These are phyloP conservation scores for Augochlorella aurata DNA, from an alignment of 2,888 invertebrate genomes.

Conservation along the genomic window DNA sequence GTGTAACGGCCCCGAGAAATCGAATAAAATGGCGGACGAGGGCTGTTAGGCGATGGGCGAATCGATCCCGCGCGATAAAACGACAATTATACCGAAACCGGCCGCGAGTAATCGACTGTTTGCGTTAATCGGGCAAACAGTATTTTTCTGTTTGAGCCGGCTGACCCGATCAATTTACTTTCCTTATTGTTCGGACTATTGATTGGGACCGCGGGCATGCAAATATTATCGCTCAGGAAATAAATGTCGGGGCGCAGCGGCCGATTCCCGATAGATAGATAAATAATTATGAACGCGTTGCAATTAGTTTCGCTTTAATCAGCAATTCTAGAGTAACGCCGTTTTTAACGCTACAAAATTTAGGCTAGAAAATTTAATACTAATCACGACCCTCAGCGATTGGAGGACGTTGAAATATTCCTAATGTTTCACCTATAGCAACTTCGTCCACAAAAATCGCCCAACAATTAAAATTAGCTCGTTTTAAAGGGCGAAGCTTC, in stretches of 20 bases:
- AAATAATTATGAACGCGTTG: not conserved
- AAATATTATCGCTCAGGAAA: not conserved
- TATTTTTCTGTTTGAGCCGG: slow-evolving; percentile 8
- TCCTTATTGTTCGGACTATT: not conserved
- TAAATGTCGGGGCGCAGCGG: not conserved
- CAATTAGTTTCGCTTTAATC: too few species aligned
- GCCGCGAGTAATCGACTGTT: slow-evolving; percentile 33
- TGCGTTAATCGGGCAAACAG: slow-evolving; percentile 24
- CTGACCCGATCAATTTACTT: not conserved
- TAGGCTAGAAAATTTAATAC: too few species aligned
- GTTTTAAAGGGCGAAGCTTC: too few species aligned
- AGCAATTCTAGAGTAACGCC: too few species aligned
- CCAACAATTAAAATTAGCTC: too few species aligned
- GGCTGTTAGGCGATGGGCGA: slow-evolving; percentile 23
- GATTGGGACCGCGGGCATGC: not conserved
- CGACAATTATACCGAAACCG: slow-evolving; percentile 33
- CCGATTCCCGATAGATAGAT: too few species aligned
- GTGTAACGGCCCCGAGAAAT: slow-evolving; percentile 47
- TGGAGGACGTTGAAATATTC: too few species aligned
- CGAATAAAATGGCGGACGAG: slow-evolving; percentile 39
- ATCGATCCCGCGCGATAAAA: slow-evolving; percentile 38
- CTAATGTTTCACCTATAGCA: too few species aligned
- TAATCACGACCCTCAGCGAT: too few species aligned
- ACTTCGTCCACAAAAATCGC: too few species aligned
- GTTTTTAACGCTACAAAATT: too few species aligned